A percentile compares a stretch with the other conserved stretches of the same genome.
These are phyloP conservation scores for Nyleta sp. DNA, from an alignment of 2,888 invertebrate species.

Conservation along the genomic window DNA sequence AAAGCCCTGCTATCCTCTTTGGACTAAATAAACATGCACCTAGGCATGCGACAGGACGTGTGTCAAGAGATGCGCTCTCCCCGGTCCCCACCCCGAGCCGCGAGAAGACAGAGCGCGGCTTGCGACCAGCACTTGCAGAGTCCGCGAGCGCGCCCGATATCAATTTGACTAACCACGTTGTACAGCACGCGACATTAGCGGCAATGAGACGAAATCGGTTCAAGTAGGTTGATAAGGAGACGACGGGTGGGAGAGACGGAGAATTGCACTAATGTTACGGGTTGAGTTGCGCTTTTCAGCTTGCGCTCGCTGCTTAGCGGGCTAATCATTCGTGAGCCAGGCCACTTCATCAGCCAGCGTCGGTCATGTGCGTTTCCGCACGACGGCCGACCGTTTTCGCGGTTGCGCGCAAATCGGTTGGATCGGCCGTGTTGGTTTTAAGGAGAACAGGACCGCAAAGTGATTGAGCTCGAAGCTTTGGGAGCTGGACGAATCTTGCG, in stretches of 20 bases:
- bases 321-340: slow-evolving; percentile 38
- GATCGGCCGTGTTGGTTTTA: too few relatives aligned
- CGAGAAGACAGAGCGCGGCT: slow-evolving; percentile 45
- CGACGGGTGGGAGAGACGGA: slow-evolving; percentile 47
- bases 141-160: slow-evolving; percentile 59
- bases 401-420: background rate
- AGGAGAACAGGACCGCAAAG: too few relatives aligned
- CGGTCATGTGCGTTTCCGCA: background rate
- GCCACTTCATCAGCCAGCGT: background rate
- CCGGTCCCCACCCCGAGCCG: slow-evolving; percentile 62
- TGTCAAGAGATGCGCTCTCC: slow-evolving; percentile 64
- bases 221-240: slow-evolving; percentile 62
- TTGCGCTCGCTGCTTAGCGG: slow-evolving; percentile 13
- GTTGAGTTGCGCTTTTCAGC: slow-evolving; percentile 49
- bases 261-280: slow-evolving; percentile 52
- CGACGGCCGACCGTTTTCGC: background rate
- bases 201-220: slow-evolving; percentile 62
- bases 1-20: slow-evolving; percentile 74
- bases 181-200: slow-evolving; percentile 58
- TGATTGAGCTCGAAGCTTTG: too few relatives aligned
- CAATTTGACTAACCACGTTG: slow-evolving; percentile 57
- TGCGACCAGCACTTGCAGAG: slow-evolving; percentile 37
- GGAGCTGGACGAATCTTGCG: too few relatives aligned
- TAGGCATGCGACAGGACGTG: slow-evolving; percentile 68
- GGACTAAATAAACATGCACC: slow-evolving; percentile 72